Evolutionary conservation across 2,888 invertebrate species (phyloP).

Genomic region (Lapara coniferarum): DNA sequence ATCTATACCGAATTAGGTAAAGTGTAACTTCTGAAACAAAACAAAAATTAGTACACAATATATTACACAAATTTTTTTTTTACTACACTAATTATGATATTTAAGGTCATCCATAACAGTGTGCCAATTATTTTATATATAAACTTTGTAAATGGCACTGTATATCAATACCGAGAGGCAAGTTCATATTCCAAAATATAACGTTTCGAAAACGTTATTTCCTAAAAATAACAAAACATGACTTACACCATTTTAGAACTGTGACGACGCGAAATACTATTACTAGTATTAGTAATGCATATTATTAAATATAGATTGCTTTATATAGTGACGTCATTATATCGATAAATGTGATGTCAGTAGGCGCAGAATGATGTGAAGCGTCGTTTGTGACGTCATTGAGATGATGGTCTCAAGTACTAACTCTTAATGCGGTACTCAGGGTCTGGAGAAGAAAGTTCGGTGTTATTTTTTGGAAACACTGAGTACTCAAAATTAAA

Average conservation of each 20-base stretch:
- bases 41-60: no score
- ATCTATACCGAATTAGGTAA: no score
- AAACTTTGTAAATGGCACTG: no score
- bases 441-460: neutral
- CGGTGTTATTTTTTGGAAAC: neutral
- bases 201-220: no score
- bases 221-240: neutral
- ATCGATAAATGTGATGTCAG: neutral
- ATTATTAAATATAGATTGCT: neutral
- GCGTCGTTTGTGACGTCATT: constrained; percentile 4
- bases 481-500: no score
- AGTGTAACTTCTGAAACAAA: no score
- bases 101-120: no score
- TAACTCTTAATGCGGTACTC: neutral
- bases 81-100: no score
- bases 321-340: neutral
- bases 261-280: constrained; percentile 4
- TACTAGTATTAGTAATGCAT: neutral
- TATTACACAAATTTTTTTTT: no score
- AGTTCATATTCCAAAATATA: no score
- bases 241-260: constrained; percentile 2
- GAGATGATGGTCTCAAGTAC: neutral
- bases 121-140: no score
- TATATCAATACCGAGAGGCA: no score
- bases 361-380: neutral